Base-by-base conservation (phyloP, 2,797 vertebrate genomes). In the Pristis pectinata region DNA sequence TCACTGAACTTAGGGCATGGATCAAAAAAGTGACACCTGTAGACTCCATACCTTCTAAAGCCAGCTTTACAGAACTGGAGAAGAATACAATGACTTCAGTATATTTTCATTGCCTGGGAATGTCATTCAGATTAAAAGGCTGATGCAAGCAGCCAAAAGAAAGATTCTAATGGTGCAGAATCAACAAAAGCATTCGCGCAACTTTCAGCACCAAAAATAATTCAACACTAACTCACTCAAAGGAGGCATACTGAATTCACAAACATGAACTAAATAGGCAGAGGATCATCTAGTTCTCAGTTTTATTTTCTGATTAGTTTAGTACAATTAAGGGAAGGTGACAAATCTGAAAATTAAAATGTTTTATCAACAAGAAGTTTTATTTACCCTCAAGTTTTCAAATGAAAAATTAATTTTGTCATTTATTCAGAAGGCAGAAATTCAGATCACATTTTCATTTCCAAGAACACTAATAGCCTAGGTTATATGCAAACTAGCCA, bases 141-240 rank as follows among this genome's bases (percentile, higher is more conserved):
- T 74, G 30, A 56, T 94, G 30, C 13, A 53, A 19, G 49, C 67
- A 94, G 41, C 24, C 67, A 94, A 53, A 74, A 15, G 11, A 22
- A 44, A 2, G 7, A 93, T 64, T 37, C 37, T 41, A 37, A 91
- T 22, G 59, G 34, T 37, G 34, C 87, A 37, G 15, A 64, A 91
- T n/a, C 87, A 85, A 85, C 44, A 91, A 24, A 91, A 64, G 34
- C 1, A 91, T 64, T 56, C 64, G n/a, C n/a, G 19, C 10, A 67
- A 87, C 41, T 89, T 89, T 89, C 85, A 61, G 85, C 34, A 89
- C 15, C 87, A 91, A 91, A 72, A 91, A 41, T 37, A 91, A 22
- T 87, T 87, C 83, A 87, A 87, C 83, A 91, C 37, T 91, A 64
- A 9, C n/a, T 41, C n/a, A 67, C n/a, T 37, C 87, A 41, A 24